Evolutionary conservation across 2,797 vertebrate species (phyloP).

Genomic region (Ctenopoma multispine): DNA sequence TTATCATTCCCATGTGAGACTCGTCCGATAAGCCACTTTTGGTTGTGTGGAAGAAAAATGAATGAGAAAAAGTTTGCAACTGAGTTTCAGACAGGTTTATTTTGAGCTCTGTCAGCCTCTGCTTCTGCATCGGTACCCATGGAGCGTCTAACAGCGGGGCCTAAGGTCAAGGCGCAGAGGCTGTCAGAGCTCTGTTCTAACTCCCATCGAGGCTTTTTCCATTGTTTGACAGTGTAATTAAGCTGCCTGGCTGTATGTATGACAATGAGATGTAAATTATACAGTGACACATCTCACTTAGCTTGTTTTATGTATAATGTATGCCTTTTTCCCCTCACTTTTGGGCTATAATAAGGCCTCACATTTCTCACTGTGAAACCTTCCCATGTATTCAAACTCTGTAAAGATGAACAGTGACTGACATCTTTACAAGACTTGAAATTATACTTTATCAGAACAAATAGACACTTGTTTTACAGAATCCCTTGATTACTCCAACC

Average conservation of each 20-base stretch:
- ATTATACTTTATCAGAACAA: conserved; percentile 36
- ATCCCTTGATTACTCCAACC: conserved; percentile 22
- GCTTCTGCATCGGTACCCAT: conserved; percentile 39
- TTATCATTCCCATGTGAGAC: conserved; percentile 61
- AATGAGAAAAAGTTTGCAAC: conserved; percentile 58
- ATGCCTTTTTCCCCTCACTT: conserved; percentile 34
- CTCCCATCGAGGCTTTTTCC: conserved; percentile 52
- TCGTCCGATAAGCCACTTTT: conserved; percentile 70
- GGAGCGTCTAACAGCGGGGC: conserved; percentile 21
- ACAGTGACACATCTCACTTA: conserved; percentile 65
- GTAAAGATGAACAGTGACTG: conserved; percentile 24
- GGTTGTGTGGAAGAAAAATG: conserved; percentile 40
- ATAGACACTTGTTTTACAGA: conserved; percentile 1
- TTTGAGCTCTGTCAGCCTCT: conserved; percentile 38
- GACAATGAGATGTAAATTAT: conserved; percentile 74
- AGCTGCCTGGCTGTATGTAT: conserved; percentile 51
- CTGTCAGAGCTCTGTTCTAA: conserved; percentile 54
- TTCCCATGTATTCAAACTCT: not conserved
- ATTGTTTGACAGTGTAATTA: conserved; percentile 71
- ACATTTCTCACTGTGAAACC: conserved; percentile 20
- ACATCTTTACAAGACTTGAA: conserved; percentile 43
- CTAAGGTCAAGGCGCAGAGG: conserved; percentile 55
- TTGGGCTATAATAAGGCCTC: conserved; percentile 21
- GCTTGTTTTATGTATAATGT: conserved; percentile 66
- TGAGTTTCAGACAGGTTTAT: conserved; percentile 50